A percentile compares a stretch with the other conserved stretches of the same genome.
Conservation (phyloP, 2,113 vertebrate genomes). For the Cyprinodon variegatus region DNA sequence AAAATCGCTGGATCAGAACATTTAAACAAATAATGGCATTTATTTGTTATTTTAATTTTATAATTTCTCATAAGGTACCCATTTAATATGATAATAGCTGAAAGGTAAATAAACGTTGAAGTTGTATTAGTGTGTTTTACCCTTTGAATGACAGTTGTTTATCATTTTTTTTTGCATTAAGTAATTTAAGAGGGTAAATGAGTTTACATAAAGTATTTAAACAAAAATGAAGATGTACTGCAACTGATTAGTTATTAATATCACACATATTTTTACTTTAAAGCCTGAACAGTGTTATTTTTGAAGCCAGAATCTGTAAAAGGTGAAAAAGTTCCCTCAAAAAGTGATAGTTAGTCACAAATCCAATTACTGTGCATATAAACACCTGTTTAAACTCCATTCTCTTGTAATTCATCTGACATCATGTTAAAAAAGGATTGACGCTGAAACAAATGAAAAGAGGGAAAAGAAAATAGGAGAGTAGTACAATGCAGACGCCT, state of each 20-base stretch:
- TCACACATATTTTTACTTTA: neutral
- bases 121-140: too few species aligned
- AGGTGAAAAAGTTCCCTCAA: neutral
- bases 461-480: conserved; percentile 76
- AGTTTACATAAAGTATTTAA: too few species aligned
- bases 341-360: neutral
- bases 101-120: too few species aligned
- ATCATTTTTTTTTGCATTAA: too few species aligned
- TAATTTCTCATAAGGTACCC: too few species aligned
- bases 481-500: conserved; percentile 61
- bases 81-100: too few species aligned
- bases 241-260: neutral
- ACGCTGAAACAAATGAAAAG: conserved; percentile 52
- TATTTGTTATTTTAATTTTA: too few species aligned
- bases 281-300: neutral
- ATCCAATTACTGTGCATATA: neutral
- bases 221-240: too few species aligned
- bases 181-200: too few species aligned
- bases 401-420: conserved; percentile 8
- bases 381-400: neutral
- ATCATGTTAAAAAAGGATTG: conserved; percentile 8
- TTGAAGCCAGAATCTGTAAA: neutral
- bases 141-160: too few species aligned
- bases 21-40: too few species aligned
- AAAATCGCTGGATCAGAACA: too few species aligned